These are phyloP conservation scores for Malurus leucopterus DNA, from an alignment of 2,797 vertebrate genomes.

Conservation along the genomic window DNA sequence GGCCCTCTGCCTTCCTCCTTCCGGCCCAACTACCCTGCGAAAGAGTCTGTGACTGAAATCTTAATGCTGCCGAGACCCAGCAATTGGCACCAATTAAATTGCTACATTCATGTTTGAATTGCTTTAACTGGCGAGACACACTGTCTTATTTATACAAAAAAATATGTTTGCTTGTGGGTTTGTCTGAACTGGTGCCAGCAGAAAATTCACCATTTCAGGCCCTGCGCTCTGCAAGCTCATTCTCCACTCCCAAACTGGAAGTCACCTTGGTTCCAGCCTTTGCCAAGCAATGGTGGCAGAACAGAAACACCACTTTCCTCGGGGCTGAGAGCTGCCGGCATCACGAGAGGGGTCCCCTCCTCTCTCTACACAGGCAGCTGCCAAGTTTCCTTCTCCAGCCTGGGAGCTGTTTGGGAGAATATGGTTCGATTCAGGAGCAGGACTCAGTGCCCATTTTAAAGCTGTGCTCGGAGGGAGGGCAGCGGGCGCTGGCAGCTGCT, in stretches of 20 bases:
- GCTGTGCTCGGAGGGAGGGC: background rate
- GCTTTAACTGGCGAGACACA: slow-evolving; percentile 75
- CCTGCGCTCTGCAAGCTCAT: background rate
- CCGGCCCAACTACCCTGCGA: background rate
- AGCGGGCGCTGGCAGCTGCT: background rate
- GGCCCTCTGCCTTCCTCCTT: slow-evolving; percentile 16
- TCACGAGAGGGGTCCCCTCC: background rate
- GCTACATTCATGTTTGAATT: slow-evolving; percentile 75
- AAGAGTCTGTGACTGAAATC: slow-evolving; percentile 64
- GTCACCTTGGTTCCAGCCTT: slow-evolving; percentile 19
- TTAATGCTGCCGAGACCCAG: slow-evolving; percentile 63
- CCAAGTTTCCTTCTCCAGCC: slow-evolving; percentile 49
- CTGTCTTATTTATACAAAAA: slow-evolving; percentile 75
- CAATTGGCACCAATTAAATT: slow-evolving; percentile 73
- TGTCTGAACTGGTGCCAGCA: slow-evolving; percentile 63
- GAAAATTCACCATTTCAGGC: slow-evolving; percentile 45
- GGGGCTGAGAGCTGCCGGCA: accelerated
- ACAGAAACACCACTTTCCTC: background rate
- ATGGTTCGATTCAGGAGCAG: slow-evolving; percentile 3
- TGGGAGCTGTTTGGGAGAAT: slow-evolving; percentile 31
- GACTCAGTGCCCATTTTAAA: background rate
- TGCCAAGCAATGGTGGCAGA: background rate
- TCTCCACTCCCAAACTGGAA: slow-evolving; percentile 9
- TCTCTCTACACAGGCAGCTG: background rate
- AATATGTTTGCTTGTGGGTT: slow-evolving; percentile 75